Percentiles rank a stretch among this genome's conserved stretches.
phyloP scores from a whole-genome alignment of 2,888 invertebrate species.

The Drosophila helvetica region DNA sequence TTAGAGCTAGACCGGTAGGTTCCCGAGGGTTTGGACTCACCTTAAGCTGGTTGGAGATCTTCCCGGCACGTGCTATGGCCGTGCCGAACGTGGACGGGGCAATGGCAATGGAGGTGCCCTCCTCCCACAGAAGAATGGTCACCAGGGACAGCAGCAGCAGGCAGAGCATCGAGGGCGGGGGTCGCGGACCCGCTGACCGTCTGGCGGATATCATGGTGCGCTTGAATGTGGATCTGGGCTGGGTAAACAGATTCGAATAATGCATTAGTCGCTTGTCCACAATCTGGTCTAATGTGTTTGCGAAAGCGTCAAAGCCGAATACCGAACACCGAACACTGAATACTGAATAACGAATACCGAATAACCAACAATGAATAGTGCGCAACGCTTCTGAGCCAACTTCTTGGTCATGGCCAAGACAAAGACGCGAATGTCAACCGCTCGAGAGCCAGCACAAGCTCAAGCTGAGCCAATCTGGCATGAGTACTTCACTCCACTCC shows the following conservation, averaged over 20 bases:
- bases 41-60: conserved; percentile 83
- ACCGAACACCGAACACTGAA: conserved; percentile 11
- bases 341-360: conserved; percentile 3
- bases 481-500: conserved; percentile 5
- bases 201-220: conserved; percentile 63
- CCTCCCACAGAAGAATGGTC: conserved; percentile 52
- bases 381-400: conserved; percentile 62
- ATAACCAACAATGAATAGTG: conserved; percentile 26
- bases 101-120: conserved; percentile 79
- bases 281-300: conserved; percentile 54
- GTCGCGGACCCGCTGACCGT: conserved; percentile 41
- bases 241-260: conserved; percentile 63
- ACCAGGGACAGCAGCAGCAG: conserved; percentile 41
- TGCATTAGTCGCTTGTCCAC: conserved; percentile 61
- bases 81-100: conserved; percentile 84
- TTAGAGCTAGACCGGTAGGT: not conserved
- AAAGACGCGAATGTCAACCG: conserved; percentile 74
- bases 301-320: conserved; percentile 35
- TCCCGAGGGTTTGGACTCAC: conserved; percentile 67
- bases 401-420: conserved; percentile 76
- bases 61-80: conserved; percentile 83
- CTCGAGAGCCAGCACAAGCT: conserved; percentile 16
- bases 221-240: conserved; percentile 25
- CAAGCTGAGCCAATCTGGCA: not conserved
- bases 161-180: conserved; percentile 34